Evolutionary conservation across 2,113 vertebrate species (phyloP), one percentile per base, ranked within the genome.

Genomic region (Bettongia penicillata): DNA sequence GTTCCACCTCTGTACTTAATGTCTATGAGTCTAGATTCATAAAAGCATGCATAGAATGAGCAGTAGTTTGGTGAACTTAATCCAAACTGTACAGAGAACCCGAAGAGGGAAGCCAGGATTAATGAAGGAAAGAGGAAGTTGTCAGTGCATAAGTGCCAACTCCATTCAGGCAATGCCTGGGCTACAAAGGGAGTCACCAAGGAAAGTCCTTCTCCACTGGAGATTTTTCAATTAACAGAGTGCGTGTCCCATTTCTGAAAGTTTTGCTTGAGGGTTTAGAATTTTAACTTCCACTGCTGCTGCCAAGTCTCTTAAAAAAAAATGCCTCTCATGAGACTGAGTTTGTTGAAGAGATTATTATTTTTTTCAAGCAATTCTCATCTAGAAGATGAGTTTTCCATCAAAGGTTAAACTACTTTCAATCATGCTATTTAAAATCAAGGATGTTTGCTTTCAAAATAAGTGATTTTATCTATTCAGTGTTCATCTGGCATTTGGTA

Each of bases 361-460:
- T 84, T 77, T 55, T 96, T 84, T 94, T 11, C 26, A 91, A 91
- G 2, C 92, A 91, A 90, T 90, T 95, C 8, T 61, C 28, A 51
- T 91, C 89, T 53, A 95, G 93, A 95, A 90, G 84, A 90, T 9
- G 26, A 53, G 93, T 94, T 91, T 91, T 4, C 89, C 25, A 91
- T 28, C 28, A 57, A 96, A 94, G 52, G 89, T 90, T 93, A 51
- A 2, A 94, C 16, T 61, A 51, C 8, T 37, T 94, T 91, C 25
- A 52, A 92, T 93, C 14, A 77, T 2, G 93, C 14, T 4, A 90
- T 1, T 96, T 95, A 94, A 84, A 90, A 43, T 53, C 51, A 53
- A 84, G 68, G 16, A 84, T 84, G 68, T 84, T 92, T 50, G 68
- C 91, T 95, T 93, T 90, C 55, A 57, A 92, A 91, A 92, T 92